Evolutionary conservation across 2,797 vertebrate species (phyloP).

Genomic region (Potorous gilbertii): DNA sequence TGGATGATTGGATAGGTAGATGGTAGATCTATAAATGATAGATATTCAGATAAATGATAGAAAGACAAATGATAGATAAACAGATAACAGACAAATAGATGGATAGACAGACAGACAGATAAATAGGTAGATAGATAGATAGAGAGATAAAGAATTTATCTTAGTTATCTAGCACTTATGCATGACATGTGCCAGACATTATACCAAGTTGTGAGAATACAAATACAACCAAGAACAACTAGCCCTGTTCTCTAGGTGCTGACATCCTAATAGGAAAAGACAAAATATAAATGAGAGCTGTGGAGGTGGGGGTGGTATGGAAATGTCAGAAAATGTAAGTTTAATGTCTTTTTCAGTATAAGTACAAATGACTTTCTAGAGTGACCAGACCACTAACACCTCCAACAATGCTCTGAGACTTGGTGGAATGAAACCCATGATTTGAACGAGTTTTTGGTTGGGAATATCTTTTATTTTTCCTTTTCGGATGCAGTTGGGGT

Average conservation of each 20-base stretch:
- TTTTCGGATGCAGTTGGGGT: not conserved
- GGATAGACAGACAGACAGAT: no score
- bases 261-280: not conserved
- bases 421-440: not conserved
- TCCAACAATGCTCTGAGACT: not conserved
- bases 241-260: not conserved
- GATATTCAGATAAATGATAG: no score
- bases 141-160: not conserved
- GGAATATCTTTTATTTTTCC: not conserved
- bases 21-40: no score
- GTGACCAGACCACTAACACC: not conserved
- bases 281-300: not conserved
- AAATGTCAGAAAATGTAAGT: not conserved
- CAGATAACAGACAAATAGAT: no score
- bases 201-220: not conserved
- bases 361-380: not conserved
- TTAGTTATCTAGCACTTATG: not conserved
- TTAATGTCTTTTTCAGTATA: not conserved
- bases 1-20: no score
- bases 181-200: not conserved
- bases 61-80: no score
- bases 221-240: not conserved
- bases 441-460: not conserved
- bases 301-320: not conserved
- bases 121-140: not conserved